Base-by-base conservation (phyloP, 2,888 invertebrate genomes). In the Cryptops parisi region DNA sequence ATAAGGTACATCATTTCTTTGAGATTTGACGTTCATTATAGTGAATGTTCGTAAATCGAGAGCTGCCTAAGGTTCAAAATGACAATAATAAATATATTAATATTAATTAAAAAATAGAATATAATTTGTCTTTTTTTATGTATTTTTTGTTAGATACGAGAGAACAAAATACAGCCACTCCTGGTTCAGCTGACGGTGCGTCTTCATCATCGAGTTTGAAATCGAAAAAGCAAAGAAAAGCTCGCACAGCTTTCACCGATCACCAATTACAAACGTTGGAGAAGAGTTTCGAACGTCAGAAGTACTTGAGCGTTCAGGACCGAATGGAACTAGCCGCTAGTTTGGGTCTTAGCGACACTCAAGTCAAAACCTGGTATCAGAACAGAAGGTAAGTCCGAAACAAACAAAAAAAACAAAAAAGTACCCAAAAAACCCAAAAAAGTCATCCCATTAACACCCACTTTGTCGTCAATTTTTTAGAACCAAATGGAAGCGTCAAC, bases 311-410 rank as follows among this genome's bases (percentile, higher is more conserved):
- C 67, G 91, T 93, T 25, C 97, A 96, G 68, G 96, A 98, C 70
- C 62, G 76, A 46, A 72, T 76, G 73, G 75, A 76, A 58, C 78
- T 76, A 53, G 75, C 75, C 2, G 67, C 70, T 43, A 62, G 73
- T 76, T 66, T 98, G 63, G 88, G 90, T 63, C 78, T 98, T 55
- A 93, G 91, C 43, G 98, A 98, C 72, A 98, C 97, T 49, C 98
- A 99, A 77, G 97, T 98, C 68, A 98, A 98, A 73, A 98, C 98
- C 64, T 98, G 98, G 97, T 97, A 97, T 72, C 96, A 97, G 72
- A 97, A 97, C 69, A 77, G 97, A 76, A 81, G 96, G 94, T 91
- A 69, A 76, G 24, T 44, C 4, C 24, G 17, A 12, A 22, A 5
- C 23, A 45, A 23, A 45, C 2, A 12, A 23, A 23, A 45, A 4